Evolutionary conservation across 2,888 invertebrate genomes (phyloP).

Genomic region (Microctonus brassicae): DNA sequence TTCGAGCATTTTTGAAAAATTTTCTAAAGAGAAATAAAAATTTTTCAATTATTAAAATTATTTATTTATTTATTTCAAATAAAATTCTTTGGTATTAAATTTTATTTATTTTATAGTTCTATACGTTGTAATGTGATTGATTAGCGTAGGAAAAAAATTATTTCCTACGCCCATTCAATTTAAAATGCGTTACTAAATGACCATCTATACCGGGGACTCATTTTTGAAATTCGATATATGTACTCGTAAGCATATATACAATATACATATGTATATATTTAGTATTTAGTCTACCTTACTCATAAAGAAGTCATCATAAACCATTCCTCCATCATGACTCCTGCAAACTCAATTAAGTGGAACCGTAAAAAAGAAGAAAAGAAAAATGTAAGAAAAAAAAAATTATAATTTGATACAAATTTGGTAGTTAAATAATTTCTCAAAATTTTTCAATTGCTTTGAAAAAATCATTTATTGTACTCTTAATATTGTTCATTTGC

Average conservation of each 20-base stretch:
- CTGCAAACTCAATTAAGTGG: neutral
- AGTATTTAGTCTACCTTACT: constrained; percentile 46
- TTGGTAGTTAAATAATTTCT: neutral
- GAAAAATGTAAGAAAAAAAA: neutral
- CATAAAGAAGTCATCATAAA: constrained; percentile 38
- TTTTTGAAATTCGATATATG: constrained; percentile 22
- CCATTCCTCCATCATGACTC: neutral
- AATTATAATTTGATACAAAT: neutral
- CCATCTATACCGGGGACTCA: neutral
- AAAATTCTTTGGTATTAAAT: no score
- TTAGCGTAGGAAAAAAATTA: neutral
- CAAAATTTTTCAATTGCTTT: neutral
- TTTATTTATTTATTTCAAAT: neutral
- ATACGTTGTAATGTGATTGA: neutral
- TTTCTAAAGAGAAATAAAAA: constrained; percentile 41
- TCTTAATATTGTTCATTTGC: no score
- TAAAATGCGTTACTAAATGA: constrained; percentile 1
- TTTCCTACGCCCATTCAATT: neutral
- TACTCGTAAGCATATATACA: neutral
- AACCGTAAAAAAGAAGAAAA: neutral
- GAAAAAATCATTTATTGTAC: no score
- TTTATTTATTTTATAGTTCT: neutral
- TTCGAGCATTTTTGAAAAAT: constrained; percentile 45
- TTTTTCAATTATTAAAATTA: neutral
- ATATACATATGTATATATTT: neutral